A percentile compares a stretch with the other conserved stretches of the same genome.
Conservation (phyloP, 2,113 vertebrate species). For the Corythaeola cristata region DNA sequence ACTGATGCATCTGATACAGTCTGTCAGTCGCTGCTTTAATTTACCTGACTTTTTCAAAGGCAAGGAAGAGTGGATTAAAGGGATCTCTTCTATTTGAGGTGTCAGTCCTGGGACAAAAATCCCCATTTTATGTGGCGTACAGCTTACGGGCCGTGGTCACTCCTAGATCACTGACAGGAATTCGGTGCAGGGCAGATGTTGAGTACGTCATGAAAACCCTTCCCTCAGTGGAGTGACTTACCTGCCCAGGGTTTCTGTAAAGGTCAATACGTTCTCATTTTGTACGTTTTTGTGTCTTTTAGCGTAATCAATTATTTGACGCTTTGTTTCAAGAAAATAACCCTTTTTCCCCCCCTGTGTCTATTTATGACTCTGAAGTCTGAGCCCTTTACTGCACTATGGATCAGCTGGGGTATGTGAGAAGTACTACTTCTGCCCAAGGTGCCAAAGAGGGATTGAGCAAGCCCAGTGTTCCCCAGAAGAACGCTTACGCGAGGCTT, state of each 20-base stretch:
- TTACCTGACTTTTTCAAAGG: background rate
- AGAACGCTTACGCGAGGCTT: conserved; percentile 84
- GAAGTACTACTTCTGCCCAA: conserved; percentile 36
- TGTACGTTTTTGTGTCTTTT: background rate
- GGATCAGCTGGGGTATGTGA: conserved; percentile 51
- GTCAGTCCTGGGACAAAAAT: background rate
- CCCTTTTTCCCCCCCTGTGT: background rate
- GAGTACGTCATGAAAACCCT: background rate
- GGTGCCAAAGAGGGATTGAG: conserved; percentile 64
- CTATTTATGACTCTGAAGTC: conserved; percentile 36
- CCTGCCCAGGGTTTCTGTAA: background rate
- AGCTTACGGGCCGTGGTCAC: background rate
- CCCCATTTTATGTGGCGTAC: accelerated
- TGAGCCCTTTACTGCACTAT: conserved; percentile 16
- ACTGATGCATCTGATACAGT: background rate
- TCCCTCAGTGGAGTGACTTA: background rate
- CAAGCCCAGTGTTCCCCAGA: conserved; percentile 67
- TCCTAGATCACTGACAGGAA: background rate
- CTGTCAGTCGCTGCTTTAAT: background rate
- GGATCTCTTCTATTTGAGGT: background rate
- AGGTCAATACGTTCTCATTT: background rate
- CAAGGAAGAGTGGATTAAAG: background rate
- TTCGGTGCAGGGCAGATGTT: background rate
- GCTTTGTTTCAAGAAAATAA: conserved; percentile 27
- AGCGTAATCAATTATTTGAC: background rate